These are phyloP conservation scores for Rana temporaria DNA, from an alignment of 2,113 vertebrate genomes.

Conservation along the genomic window DNA sequence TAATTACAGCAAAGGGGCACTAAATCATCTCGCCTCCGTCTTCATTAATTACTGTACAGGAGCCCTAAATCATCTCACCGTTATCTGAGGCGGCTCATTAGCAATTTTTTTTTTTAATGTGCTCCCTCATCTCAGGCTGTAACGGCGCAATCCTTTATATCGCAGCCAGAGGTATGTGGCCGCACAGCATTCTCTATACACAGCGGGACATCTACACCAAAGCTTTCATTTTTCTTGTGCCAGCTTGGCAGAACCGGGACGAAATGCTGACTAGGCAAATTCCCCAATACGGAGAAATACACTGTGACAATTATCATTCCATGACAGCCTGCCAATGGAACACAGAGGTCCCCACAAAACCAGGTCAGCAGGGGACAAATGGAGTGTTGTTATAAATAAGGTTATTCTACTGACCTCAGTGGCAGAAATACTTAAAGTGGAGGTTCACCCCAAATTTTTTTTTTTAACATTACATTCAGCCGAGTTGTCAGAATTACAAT, in stretches of 20 bases:
- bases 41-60: neutral
- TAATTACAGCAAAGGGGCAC: too few relatives aligned
- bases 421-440: too few relatives aligned
- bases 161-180: conserved; percentile 10
- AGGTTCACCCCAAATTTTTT: too few relatives aligned
- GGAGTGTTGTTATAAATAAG: too few relatives aligned
- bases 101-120: neutral
- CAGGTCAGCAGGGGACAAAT: too few relatives aligned
- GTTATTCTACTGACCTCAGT: too few relatives aligned
- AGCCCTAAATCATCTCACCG: conserved; percentile 65
- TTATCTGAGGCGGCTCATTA: conserved; percentile 69
- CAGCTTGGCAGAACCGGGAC: conserved; percentile 8
- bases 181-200: conserved; percentile 4
- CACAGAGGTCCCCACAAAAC: too few relatives aligned
- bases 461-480: too few relatives aligned
- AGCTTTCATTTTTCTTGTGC: conserved; percentile 6
- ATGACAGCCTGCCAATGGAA: too few relatives aligned
- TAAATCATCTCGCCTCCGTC: neutral
- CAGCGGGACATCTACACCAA: conserved; percentile 3
- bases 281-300: neutral
- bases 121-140: conserved; percentile 4
- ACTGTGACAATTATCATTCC: too few relatives aligned
- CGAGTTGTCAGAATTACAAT: too few relatives aligned
- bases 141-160: neutral
- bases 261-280: conserved; percentile 5